Conservation (phyloP, 2,797 vertebrate species). For the Borostomias antarcticus region DNA sequence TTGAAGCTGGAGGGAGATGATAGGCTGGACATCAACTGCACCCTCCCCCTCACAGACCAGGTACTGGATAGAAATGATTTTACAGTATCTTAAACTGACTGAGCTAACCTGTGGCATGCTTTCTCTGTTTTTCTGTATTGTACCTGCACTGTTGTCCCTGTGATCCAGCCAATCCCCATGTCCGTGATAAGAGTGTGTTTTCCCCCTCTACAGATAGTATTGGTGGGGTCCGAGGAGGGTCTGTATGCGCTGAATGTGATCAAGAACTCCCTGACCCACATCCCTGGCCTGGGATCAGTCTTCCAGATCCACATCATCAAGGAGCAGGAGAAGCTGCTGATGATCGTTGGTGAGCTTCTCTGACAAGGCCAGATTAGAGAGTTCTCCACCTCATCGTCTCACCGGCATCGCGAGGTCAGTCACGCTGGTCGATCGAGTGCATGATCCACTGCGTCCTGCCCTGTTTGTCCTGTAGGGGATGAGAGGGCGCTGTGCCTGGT, state of each 20-base stretch:
- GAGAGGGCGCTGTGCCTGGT: constrained; percentile 93
- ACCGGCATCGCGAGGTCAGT: too few species aligned
- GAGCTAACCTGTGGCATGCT: too few species aligned
- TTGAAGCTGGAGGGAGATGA: constrained; percentile 97
- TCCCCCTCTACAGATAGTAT: constrained; percentile 83
- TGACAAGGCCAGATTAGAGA: not conserved
- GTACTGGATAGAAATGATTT: too few species aligned
- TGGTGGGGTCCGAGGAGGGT: constrained; percentile 98
- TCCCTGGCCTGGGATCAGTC: constrained; percentile 94
- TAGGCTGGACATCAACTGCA: constrained; percentile 97
- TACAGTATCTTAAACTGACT: too few species aligned
- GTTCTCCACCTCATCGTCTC: not conserved
- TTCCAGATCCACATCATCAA: constrained; percentile 98
- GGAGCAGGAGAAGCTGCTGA: constrained; percentile 95
- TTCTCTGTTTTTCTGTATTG: constrained; percentile 2
- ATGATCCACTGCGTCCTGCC: not conserved
- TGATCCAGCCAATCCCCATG: too few species aligned
- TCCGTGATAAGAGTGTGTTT: too few species aligned
- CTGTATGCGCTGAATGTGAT: constrained; percentile 96
- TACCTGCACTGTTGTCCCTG: not conserved
- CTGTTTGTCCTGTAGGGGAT: constrained; percentile 79
- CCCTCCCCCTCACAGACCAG: constrained; percentile 97
- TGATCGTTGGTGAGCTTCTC: constrained; percentile 91
- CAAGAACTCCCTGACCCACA: constrained; percentile 96
- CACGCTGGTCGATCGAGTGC: not conserved